Base-by-base conservation (phyloP, 2,113 vertebrate genomes). In the Telmatochromis sp. region DNA sequence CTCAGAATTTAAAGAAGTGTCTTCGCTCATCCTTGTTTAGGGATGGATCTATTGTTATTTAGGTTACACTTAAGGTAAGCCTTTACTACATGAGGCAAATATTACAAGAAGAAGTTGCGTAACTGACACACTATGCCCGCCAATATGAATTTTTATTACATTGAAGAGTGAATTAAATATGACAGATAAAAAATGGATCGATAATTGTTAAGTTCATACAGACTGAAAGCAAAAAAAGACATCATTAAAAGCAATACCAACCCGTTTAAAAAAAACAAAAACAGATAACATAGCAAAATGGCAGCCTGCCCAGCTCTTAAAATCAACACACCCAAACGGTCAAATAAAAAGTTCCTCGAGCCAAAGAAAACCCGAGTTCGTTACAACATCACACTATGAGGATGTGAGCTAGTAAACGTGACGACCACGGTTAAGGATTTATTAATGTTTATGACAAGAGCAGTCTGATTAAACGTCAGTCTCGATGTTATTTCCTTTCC, bases 311-410 rank as follows among this genome's bases (percentile, higher is more conserved):
- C 33, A 54, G 37, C 53, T 58, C 28, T 37, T 4, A 50, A 45
- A 71, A 12, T 79, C 21, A 88, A 53, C 68, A 87, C 79, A 71
- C 23, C 45, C 47, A 68, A 65, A 57, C 21, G 40, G 19, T 82
- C 31, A 65, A 31, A 63, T 6, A 65, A 7, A 15, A 15, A 14
- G 33, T 83, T 65, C 45, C 33, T 87, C 42, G 21, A 11, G 54
- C 78, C 54, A 58, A 63, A 80, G 73, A 82, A 35, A 87, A 86
- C 80, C 87, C 3, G 1, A 71, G 53, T 26, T 54, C 2, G 4
- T 90, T 86, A 65, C 83, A 83, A 51, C 89, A 90, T 58, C 31
- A 12, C 4, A 3, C 14, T 5, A 15, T 78, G 57, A 83, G 80
- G 9, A 60, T 17, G 23, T 17, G 33, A 80, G 47, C 26, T 4